Conservation (phyloP, 1,140 invertebrate species). For the Reticulitermes speratus region DNA sequence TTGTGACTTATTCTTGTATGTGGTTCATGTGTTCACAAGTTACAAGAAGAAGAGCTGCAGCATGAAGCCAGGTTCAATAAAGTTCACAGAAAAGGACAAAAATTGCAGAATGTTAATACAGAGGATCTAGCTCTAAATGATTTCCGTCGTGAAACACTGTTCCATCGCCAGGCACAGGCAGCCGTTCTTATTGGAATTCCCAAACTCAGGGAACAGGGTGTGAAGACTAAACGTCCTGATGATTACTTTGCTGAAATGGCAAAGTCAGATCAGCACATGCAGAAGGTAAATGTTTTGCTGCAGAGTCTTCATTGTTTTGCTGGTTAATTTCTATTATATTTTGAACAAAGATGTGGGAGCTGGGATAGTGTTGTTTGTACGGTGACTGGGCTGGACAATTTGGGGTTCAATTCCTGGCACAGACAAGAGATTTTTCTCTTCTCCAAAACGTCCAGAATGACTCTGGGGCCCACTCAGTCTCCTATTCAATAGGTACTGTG, state of each 20-base stretch:
- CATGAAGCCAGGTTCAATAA: neutral
- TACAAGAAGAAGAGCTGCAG: slow-evolving; percentile 60
- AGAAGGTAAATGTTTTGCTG: slow-evolving; percentile 62
- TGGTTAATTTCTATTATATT: no score
- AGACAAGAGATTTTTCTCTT: no score
- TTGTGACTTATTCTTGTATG: no score
- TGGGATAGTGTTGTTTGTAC: no score
- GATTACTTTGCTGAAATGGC: slow-evolving; percentile 99
- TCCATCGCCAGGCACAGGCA: slow-evolving; percentile 89
- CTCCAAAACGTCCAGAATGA: no score
- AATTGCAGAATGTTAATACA: neutral
- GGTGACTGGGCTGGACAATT: no score
- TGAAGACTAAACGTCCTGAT: slow-evolving; percentile 82
- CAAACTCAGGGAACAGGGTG: slow-evolving; percentile 68
- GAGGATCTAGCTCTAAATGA: slow-evolving; percentile 84
- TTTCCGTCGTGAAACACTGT: slow-evolving; percentile 86
- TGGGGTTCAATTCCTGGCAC: no score
- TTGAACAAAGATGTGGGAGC: no score
- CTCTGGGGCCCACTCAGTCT: no score
- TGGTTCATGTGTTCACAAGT: slow-evolving; percentile 39
- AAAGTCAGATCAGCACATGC: slow-evolving; percentile 97
- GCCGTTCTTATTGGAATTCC: slow-evolving; percentile 77
- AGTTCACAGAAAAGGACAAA: neutral
- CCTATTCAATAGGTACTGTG: no score
- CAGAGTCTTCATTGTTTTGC: neutral